phyloP scores from a whole-genome alignment of 2,888 invertebrate species.

The Sipha maydis region DNA sequence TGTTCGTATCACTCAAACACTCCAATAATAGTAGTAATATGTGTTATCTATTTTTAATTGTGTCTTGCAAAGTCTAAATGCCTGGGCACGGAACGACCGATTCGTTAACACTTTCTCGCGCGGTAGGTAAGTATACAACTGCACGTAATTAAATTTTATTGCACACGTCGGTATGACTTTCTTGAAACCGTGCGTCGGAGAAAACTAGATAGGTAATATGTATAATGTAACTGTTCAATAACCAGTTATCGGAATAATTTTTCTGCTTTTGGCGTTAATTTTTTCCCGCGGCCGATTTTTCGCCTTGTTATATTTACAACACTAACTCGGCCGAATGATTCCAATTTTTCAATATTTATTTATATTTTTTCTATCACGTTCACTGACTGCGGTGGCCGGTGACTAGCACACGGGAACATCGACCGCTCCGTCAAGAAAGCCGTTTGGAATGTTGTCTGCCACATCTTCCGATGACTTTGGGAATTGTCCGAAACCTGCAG shows the following conservation, averaged over 20 bases:
- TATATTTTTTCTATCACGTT: neutral
- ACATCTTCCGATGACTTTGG: slow-evolving; percentile 24
- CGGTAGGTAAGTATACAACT: neutral
- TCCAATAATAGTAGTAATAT: neutral
- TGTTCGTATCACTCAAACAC: neutral
- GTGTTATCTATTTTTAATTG: neutral
- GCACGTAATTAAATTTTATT: slow-evolving; percentile 18
- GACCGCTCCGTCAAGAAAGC: slow-evolving; percentile 34
- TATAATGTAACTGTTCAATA: neutral
- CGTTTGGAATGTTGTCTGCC: slow-evolving; percentile 31
- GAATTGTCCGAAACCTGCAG: slow-evolving; percentile 20
- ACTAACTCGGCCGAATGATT: neutral
- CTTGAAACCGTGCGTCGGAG: slow-evolving; percentile 17
- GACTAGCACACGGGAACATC: neutral
- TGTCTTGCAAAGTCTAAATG: neutral
- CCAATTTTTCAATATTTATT: slow-evolving; percentile 9
- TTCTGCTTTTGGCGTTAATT: slow-evolving; percentile 18
- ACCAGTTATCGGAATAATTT: slow-evolving; percentile 10
- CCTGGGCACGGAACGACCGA: neutral
- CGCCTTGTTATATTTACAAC: slow-evolving; percentile 2
- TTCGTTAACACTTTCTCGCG: slow-evolving; percentile 30
- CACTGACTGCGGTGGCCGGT: neutral
- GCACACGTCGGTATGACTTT: slow-evolving; percentile 32
- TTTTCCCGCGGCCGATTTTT: slow-evolving; percentile 17
- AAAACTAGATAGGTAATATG: slow-evolving; percentile 18